A percentile compares a stretch with the other conserved stretches of the same genome.
Evolutionary conservation across 2,888 invertebrate genomes (phyloP).

Genomic region (Adelphocoris suturalis): DNA sequence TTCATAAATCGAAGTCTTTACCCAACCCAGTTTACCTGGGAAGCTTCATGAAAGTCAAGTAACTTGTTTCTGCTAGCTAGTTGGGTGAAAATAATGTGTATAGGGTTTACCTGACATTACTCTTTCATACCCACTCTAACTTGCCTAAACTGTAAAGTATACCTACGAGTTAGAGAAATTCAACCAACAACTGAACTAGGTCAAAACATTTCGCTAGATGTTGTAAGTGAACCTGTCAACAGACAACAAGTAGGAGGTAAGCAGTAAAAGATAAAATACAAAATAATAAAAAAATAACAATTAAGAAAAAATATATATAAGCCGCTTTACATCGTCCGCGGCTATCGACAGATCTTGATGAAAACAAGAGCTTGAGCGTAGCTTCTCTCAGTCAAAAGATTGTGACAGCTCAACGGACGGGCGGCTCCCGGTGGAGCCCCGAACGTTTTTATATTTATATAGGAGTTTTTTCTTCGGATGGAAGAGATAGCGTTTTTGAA

Average conservation of each 20-base stretch:
- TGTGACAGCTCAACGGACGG: slow-evolving; percentile 9
- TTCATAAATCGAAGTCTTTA: too few relatives aligned
- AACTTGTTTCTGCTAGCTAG: too few relatives aligned
- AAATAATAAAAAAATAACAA: too few relatives aligned
- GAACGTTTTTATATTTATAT: background rate
- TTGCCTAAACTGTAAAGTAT: too few relatives aligned
- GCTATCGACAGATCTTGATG: background rate
- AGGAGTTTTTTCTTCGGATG: background rate
- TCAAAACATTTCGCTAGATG: too few relatives aligned
- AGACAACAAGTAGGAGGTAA: background rate
- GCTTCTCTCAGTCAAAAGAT: slow-evolving; percentile 32
- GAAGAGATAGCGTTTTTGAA: slow-evolving; percentile 9
- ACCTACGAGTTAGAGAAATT: too few relatives aligned
- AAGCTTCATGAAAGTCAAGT: too few relatives aligned
- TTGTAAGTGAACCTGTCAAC: background rate
- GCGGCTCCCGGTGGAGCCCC: background rate
- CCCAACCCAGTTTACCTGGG: too few relatives aligned
- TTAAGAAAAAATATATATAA: background rate
- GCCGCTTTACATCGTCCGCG: background rate
- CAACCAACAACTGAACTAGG: too few relatives aligned
- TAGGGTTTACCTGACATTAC: too few relatives aligned
- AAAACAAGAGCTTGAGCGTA: background rate
- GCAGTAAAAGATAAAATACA: background rate
- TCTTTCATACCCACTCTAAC: too few relatives aligned
- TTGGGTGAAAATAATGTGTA: too few relatives aligned